Percentiles rank a stretch among this genome's conserved stretches.
These are phyloP conservation scores for Campodea augens DNA, from an alignment of 1,140 invertebrate species.

Conservation along the genomic window DNA sequence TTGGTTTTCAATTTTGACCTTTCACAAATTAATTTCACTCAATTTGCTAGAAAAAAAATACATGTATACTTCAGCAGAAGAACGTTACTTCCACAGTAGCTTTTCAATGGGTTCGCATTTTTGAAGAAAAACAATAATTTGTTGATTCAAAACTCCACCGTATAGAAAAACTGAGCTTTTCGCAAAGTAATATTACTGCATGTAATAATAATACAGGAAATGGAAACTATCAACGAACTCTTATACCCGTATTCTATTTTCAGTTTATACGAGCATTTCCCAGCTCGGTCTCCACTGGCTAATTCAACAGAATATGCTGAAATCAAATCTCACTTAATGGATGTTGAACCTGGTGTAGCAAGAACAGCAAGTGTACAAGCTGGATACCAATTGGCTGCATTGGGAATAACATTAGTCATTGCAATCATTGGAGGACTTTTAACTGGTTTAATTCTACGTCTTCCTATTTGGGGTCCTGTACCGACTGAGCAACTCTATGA, in stretches of 20 bases:
- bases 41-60: too few species aligned
- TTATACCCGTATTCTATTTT: conserved; percentile 7
- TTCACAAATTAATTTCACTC: too few species aligned
- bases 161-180: neutral
- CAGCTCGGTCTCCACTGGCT: conserved; percentile 25
- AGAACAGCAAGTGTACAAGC: conserved; percentile 50
- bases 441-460: conserved; percentile 39
- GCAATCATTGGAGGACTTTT: conserved; percentile 53
- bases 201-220: too few species aligned
- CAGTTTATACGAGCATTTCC: conserved; percentile 31
- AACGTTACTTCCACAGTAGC: neutral
- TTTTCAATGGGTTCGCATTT: neutral
- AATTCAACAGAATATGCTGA: conserved; percentile 19
- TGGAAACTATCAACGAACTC: too few species aligned
- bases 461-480: conserved; percentile 16
- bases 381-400: conserved; percentile 51
- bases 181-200: too few species aligned
- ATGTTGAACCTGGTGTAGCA: conserved; percentile 29
- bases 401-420: conserved; percentile 45
- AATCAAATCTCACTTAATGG: conserved; percentile 13
- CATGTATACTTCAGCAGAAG: neutral
- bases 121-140: neutral
- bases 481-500: conserved; percentile 15
- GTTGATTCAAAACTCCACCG: neutral
- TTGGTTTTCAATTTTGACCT: too few species aligned